Conservation (phyloP, 2,888 invertebrate genomes). For the Heliconius erato region DNA sequence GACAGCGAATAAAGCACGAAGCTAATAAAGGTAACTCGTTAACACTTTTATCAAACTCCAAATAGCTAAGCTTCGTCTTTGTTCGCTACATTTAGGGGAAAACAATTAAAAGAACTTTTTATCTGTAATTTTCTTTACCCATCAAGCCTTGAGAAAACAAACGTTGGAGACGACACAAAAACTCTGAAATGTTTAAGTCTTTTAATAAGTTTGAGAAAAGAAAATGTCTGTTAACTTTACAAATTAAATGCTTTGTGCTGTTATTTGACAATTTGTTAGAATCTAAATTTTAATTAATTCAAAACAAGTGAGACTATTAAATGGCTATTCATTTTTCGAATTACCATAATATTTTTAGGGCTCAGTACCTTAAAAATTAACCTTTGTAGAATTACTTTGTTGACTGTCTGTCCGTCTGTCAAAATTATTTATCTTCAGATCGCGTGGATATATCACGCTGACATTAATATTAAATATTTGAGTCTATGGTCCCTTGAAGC, state of each 20-base stretch:
- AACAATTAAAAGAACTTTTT: slow-evolving; percentile 31
- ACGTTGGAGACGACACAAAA: slow-evolving; percentile 26
- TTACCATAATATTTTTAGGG: not conserved
- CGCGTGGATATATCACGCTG: too few relatives aligned
- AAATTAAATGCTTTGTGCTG: slow-evolving; percentile 29
- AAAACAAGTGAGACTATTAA: slow-evolving; percentile 2
- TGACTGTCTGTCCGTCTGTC: too few relatives aligned
- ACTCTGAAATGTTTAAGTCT: slow-evolving; percentile 22
- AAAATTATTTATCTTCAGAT: too few relatives aligned
- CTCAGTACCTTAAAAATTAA: too few relatives aligned
- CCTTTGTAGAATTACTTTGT: too few relatives aligned
- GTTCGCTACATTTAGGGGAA: slow-evolving; percentile 22
- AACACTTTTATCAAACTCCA: slow-evolving; percentile 18
- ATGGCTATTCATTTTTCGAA: not conserved
- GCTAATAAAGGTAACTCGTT: slow-evolving; percentile 28
- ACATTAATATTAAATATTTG: too few relatives aligned
- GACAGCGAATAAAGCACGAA: slow-evolving; percentile 9
- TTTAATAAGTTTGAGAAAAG: slow-evolving; percentile 32
- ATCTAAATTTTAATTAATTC: not conserved
- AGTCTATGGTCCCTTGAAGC: too few relatives aligned
- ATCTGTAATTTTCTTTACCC: slow-evolving; percentile 30
- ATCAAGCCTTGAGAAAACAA: slow-evolving; percentile 30
- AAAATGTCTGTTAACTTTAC: slow-evolving; percentile 28
- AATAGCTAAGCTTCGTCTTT: slow-evolving; percentile 25
- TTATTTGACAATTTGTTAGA: slow-evolving; percentile 28